Base-by-base conservation (phyloP, 2,113 vertebrate species). In the Tapirus terrestris region DNA sequence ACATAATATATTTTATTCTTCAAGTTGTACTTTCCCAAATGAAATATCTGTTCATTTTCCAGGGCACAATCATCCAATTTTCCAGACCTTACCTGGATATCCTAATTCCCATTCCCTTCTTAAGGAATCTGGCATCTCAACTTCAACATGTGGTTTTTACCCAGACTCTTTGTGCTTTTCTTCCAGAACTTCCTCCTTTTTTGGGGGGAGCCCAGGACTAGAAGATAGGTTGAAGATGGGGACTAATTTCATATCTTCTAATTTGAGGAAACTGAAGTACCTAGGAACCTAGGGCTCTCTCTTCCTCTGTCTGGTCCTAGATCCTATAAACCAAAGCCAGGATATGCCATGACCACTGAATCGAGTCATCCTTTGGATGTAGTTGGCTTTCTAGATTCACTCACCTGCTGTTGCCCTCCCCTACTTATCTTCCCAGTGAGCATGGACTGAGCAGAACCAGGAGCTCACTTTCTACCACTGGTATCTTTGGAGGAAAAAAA, bases 311-410 rank as follows among this genome's bases (percentile, higher is more conserved):
- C 43, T 89, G 8, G 48, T 89, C 56, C 31, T n/a, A 63, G 53
- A 76, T 56, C 39, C 16, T 43, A 20, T 63, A 93, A 96, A 53
- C 27, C 51, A 95, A 88, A 96, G 56, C 65, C 61, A 51, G 61
- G 21, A 25, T 61, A 45, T 86, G 12, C 75, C 23, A 23, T 48
- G 16, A n/a, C 20, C 51, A 39, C 61, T 83, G 9, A 81, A 67
- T 92, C 75, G 60, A 96, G 75, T 88, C 45, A 83, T 72, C 53
- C 31, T 95, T 80, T 96, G 75, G 33, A 61, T 95, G 3, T 80
- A n/a, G 29, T 72, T 97, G 68, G 31, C 43, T 92, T 95, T 88
- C 51, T 96, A 76, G 81, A 36, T 75, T 88, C 3, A 33, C 20
- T 92, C 31, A 72, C 25, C n/a, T 80, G 21, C 45, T 84, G 43